Evolutionary conservation across 2,113 vertebrate species (phyloP).

Genomic region (Coptodon rendalli): DNA sequence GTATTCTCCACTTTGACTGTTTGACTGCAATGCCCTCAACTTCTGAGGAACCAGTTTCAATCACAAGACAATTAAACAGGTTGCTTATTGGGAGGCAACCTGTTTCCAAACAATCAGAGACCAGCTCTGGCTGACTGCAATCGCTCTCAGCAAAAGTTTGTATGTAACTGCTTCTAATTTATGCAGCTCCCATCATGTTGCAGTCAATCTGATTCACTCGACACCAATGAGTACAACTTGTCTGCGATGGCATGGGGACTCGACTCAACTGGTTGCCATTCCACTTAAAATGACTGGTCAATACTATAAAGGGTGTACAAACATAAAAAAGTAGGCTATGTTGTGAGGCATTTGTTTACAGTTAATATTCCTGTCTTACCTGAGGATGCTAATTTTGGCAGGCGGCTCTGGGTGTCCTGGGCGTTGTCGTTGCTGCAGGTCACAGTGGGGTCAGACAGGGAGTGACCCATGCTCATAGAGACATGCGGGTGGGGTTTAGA

Average conservation of each 20-base stretch:
- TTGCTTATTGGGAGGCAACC: neutral
- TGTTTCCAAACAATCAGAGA: neutral
- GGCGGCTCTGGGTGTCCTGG: slow-evolving; percentile 68
- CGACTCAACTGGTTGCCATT: neutral
- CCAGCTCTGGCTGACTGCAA: neutral
- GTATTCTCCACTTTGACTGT: neutral
- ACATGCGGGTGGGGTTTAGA: slow-evolving; percentile 53
- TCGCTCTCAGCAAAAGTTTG: neutral
- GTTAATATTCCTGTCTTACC: slow-evolving; percentile 66
- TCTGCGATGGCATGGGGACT: neutral
- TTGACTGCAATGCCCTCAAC: neutral
- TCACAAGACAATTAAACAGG: neutral
- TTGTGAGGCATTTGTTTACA: neutral
- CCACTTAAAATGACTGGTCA: neutral
- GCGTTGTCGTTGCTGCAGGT: slow-evolving; percentile 27
- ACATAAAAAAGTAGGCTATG: neutral
- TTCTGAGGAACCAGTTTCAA: neutral
- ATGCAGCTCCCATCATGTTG: neutral
- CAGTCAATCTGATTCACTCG: neutral
- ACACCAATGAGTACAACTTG: neutral
- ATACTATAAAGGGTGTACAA: neutral
- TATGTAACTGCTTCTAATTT: neutral
- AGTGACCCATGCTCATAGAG: slow-evolving; percentile 71
- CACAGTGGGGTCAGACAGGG: slow-evolving; percentile 75
- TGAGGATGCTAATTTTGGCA: slow-evolving; percentile 75